A percentile compares a stretch with the other conserved stretches of the same genome.
Evolutionary conservation across 2,113 vertebrate genomes (phyloP).

Genomic region (Ciconia stormi): DNA sequence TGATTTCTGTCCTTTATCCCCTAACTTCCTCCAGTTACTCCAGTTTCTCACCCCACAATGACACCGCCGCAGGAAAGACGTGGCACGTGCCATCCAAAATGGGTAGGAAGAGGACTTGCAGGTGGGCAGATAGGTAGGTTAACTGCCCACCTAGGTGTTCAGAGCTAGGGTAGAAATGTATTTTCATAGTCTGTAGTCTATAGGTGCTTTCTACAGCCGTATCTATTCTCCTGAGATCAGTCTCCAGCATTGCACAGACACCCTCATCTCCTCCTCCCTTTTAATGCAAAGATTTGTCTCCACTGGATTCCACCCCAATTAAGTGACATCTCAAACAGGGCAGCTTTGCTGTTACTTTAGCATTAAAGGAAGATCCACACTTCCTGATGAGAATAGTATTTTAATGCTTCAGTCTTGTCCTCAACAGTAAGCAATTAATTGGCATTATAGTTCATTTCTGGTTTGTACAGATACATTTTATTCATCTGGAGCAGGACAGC

Average conservation of each 20-base stretch:
- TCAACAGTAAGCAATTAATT: not conserved
- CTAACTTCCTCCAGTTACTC: not conserved
- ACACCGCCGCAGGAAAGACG: not conserved
- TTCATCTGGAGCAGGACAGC: not conserved
- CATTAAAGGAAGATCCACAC: not conserved
- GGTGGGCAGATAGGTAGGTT: not conserved
- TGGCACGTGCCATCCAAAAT: not conserved
- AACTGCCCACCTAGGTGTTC: not conserved
- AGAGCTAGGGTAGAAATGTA: not conserved
- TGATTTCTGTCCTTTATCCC: not conserved
- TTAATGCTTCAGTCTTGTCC: not conserved
- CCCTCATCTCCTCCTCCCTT: not conserved
- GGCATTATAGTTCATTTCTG: not conserved
- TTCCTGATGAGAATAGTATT: not conserved
- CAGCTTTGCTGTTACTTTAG: not conserved
- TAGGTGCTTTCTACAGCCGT: not conserved
- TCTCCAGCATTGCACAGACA: not conserved
- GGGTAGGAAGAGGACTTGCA: not conserved
- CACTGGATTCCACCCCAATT: not conserved
- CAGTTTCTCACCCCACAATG: not conserved
- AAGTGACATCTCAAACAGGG: not conserved
- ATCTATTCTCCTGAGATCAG: not conserved
- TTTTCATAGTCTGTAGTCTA: not conserved
- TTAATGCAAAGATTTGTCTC: not conserved
- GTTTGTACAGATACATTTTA: not conserved